Evolutionary conservation across 2,888 invertebrate genomes (phyloP).

Genomic region (Bimastos eiseni): DNA sequence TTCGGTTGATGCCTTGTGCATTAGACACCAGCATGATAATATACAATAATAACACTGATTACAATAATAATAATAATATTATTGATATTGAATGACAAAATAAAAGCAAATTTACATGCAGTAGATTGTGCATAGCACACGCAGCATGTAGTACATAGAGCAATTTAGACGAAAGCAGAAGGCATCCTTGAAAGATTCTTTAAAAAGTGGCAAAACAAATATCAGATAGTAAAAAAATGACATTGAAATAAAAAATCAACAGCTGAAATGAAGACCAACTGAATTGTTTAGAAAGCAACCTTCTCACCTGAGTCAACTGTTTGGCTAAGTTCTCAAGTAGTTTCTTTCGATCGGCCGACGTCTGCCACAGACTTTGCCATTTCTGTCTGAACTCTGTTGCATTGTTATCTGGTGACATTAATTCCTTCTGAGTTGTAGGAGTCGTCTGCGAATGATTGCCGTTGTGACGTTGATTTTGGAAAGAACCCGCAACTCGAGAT

Average conservation of each 20-base stretch:
- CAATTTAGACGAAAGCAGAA: background rate
- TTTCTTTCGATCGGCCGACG: slow-evolving; percentile 61
- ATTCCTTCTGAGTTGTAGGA: background rate
- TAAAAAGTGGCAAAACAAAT: background rate
- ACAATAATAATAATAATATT: too few species aligned
- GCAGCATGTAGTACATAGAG: too few species aligned
- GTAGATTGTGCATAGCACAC: too few species aligned
- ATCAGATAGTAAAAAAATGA: background rate
- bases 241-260: background rate
- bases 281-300: background rate
- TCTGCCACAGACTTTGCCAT: slow-evolving; percentile 60
- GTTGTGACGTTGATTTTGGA: slow-evolving; percentile 13
- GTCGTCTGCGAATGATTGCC: background rate
- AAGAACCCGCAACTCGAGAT: slow-evolving; percentile 7
- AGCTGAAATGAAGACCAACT: background rate
- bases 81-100: too few species aligned
- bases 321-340: slow-evolving; percentile 58
- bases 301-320: slow-evolving; percentile 55
- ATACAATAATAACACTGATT: too few species aligned
- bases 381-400: background rate
- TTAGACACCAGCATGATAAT: too few species aligned
- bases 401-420: background rate
- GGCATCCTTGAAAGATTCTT: background rate
- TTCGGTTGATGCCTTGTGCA: too few species aligned
- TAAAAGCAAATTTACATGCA: too few species aligned